Evolutionary conservation across 2,888 invertebrate genomes (phyloP).

Genomic region (Pristionchus fissidentatus): DNA sequence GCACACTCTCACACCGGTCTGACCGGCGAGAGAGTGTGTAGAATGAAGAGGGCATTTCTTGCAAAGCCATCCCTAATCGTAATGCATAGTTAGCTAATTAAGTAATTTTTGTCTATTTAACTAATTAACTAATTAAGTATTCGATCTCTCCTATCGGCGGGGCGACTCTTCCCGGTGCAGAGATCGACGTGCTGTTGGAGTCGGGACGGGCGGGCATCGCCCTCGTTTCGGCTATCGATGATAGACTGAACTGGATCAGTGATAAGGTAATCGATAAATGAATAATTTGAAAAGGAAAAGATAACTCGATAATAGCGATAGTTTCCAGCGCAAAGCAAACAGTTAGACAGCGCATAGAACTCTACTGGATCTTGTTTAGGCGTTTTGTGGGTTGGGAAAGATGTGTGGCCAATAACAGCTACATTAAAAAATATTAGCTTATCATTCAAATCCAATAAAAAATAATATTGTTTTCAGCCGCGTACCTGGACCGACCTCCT

Average conservation of each 20-base stretch:
- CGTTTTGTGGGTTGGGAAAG: neutral
- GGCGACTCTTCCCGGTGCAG: slow-evolving; percentile 52
- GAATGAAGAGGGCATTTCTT: no score
- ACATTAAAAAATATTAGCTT: neutral
- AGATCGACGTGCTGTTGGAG: slow-evolving; percentile 50
- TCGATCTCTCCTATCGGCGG: neutral
- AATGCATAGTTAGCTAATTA: no score
- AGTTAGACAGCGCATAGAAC: no score
- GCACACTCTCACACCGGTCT: no score
- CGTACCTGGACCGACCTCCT: slow-evolving; percentile 13
- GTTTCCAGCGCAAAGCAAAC: no score
- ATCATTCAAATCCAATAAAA: neutral
- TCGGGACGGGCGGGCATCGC: slow-evolving; percentile 50
- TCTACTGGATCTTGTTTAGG: no score
- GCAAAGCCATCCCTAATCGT: no score
- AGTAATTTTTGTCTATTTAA: no score
- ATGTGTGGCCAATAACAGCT: neutral
- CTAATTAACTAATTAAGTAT: neutral
- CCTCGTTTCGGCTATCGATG: slow-evolving; percentile 59
- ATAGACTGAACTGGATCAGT: slow-evolving; percentile 55
- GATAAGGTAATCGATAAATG: no score
- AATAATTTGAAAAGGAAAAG: neutral
- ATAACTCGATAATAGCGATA: neutral
- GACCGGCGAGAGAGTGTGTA: no score
- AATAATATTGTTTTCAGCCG: neutral